A percentile compares a stretch with the other conserved stretches of the same genome.
These are phyloP conservation scores for Hydrozoanthus tunicans DNA, from an alignment of 64 coral and sea anemone species.

Conservation along the genomic window DNA sequence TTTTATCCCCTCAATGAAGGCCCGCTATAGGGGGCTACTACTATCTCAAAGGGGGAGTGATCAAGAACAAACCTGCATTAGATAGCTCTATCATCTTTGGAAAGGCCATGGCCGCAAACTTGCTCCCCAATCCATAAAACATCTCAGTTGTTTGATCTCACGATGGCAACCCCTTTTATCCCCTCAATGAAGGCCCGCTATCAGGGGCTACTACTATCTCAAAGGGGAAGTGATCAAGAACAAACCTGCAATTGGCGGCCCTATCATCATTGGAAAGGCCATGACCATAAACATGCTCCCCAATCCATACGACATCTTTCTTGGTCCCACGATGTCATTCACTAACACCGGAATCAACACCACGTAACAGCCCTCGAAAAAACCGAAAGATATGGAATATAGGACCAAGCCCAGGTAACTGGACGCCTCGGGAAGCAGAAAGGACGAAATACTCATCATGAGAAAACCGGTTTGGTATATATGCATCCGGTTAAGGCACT, in stretches of 20 bases:
- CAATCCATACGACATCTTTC: conserved; percentile 88
- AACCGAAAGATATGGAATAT: conserved; percentile 74
- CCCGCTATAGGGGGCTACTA: too few species aligned
- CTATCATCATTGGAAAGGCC: conserved; percentile 94
- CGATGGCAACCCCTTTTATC: conserved; percentile 47
- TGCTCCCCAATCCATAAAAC: conserved; percentile 80
- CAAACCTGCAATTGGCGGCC: conserved; percentile 89
- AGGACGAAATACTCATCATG: conserved; percentile 72
- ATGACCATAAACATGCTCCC: conserved; percentile 85
- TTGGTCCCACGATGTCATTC: conserved; percentile 81
- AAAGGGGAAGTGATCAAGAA: not conserved
- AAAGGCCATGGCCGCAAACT: conserved; percentile 88
- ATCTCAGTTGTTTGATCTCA: conserved; percentile 63
- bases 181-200: too few species aligned
- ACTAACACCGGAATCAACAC: conserved; percentile 83
- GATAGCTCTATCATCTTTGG: conserved; percentile 89
- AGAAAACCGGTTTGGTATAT: conserved; percentile 79
- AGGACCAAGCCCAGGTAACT: conserved; percentile 67
- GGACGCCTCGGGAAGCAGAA: conserved; percentile 72
- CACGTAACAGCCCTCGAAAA: conserved; percentile 87
- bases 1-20: too few species aligned
- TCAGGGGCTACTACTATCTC: too few species aligned
- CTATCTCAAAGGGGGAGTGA: not conserved
- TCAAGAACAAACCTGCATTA: conserved; percentile 68
- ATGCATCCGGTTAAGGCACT: conserved; percentile 73